Percentiles rank a stretch among this genome's conserved stretches.
Evolutionary conservation across 2,113 vertebrate species (phyloP).

Genomic region (Chamaea fasciata): DNA sequence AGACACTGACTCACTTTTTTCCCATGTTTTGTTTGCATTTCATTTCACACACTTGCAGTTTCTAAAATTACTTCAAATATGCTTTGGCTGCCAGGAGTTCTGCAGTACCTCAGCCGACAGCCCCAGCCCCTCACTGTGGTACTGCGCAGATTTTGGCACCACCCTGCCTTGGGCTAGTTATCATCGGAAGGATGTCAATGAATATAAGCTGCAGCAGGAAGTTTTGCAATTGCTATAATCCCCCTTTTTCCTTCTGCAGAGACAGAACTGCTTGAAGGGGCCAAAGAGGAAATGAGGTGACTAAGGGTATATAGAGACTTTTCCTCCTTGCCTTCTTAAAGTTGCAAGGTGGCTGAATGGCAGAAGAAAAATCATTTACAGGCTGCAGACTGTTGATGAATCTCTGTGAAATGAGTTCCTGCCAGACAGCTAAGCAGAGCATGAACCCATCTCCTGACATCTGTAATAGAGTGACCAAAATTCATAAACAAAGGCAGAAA

Average conservation of each 20-base stretch:
- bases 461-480: background rate
- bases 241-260: background rate
- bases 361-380: background rate
- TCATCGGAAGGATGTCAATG: background rate
- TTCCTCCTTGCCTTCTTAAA: background rate
- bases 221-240: background rate
- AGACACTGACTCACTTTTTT: conserved; percentile 58
- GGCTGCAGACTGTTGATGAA: background rate
- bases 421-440: background rate
- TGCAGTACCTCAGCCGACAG: conserved; percentile 3
- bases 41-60: conserved; percentile 43
- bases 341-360: background rate
- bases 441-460: background rate
- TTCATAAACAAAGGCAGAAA: background rate
- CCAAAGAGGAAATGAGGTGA: background rate
- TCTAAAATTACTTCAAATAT: conserved; percentile 32
- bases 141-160: background rate
- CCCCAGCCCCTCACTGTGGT: background rate
- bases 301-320: background rate
- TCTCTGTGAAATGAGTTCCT: background rate
- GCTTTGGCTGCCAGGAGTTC: background rate
- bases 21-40: conserved; percentile 51
- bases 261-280: background rate
- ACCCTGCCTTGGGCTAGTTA: background rate
- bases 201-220: background rate